Base-by-base conservation (phyloP, 1,140 invertebrate genomes). In the Grapholita molesta region DNA sequence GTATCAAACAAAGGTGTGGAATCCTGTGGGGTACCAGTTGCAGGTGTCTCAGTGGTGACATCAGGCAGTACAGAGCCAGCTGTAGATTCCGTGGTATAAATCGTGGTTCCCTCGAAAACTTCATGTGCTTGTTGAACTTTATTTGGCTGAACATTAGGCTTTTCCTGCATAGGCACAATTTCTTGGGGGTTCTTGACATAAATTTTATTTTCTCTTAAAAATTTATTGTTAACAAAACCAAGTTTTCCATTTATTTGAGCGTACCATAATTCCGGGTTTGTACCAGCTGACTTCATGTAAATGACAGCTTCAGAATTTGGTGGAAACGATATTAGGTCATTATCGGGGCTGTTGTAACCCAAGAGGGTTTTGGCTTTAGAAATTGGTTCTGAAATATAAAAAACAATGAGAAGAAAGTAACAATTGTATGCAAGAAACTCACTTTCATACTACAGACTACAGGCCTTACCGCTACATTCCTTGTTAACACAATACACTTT, bases 221-320 rank as follows among this genome's bases (percentile, higher is more conserved):
- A 94, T 11, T 85, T 83, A 64, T 92, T 92, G 48, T 94, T 94
- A 23, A 94, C 94, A 88, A 96, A 97, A 52, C 96, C 96, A 73
- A 92, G 86, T 78, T 93, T 93, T 25, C 95, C 95, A 82, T 94
- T 93, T 30, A 96, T 94, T 88, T 94, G 93, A 23, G 94, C 95
- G 75, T 94, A 96, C 95, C 96, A 97, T 67, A 96, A 85, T 72
- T 95, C 94, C 6, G 76, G 80, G 73, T 95, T 93, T 2, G 76
- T 92, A 23, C 95, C 95, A 80, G 95, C 95, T 71, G 94, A 93
- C 89, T 96, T 97, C 83, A 96, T 96, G 70, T 92, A 94, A 70
- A 97, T 93, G 66, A 83, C 93, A 1, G 96, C 94, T 2, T 94
- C 90, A n/a, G 87, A 78, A 82, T 95, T 95, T 11, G 78, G 79